Conservation (phyloP, 2,797 vertebrate species). For the Microctenopoma stevenorrisi region DNA sequence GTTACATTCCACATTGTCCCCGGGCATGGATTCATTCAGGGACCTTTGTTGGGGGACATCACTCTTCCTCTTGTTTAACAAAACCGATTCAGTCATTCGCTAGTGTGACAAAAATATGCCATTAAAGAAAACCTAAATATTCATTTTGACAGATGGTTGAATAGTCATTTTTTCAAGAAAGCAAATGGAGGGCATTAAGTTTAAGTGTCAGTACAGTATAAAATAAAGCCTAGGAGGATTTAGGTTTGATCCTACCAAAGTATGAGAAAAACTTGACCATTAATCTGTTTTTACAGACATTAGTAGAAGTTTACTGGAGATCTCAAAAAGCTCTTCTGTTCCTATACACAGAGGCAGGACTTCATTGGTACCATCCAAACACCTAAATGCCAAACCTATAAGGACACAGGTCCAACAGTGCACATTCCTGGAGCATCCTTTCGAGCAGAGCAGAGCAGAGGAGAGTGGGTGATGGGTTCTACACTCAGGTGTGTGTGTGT, state of each 20-base stretch:
- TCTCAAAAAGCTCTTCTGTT: neutral
- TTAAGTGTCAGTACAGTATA: conserved; percentile 5
- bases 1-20: conserved; percentile 12
- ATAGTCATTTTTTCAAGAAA: conserved; percentile 3
- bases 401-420: neutral
- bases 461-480: conserved; percentile 12
- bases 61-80: neutral
- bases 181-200: conserved; percentile 3
- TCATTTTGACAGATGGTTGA: neutral
- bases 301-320: neutral
- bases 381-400: neutral
- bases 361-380: neutral
- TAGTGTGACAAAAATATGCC: neutral
- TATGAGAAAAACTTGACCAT: neutral
- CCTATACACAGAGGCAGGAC: neutral
- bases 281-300: neutral
- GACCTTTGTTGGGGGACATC: conserved; percentile 19
- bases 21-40: conserved; percentile 17
- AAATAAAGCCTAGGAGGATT: neutral
- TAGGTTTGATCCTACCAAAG: neutral
- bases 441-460: neutral
- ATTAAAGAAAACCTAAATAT: neutral
- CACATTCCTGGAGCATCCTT: neutral
- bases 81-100: conserved; percentile 8
- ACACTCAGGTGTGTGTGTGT: conserved; percentile 34